Percentiles rank a stretch among this genome's conserved stretches.
Conservation (phyloP, 2,797 vertebrate species). For the Platalea minor region DNA sequence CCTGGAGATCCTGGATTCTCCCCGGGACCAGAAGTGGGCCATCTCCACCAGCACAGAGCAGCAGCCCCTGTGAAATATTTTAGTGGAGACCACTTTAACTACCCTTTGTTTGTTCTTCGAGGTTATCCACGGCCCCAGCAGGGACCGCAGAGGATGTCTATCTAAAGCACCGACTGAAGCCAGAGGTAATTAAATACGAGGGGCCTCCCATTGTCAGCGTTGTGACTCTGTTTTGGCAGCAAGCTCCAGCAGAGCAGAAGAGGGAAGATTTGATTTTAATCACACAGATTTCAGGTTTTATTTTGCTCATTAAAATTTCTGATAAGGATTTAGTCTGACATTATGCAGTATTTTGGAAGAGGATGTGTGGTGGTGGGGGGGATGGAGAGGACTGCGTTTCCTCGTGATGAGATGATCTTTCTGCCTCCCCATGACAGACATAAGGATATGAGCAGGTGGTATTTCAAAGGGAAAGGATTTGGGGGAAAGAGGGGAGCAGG, state of each 20-base stretch:
- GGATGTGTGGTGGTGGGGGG: conserved; percentile 48
- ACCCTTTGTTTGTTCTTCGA: conserved; percentile 34
- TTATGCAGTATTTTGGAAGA: conserved; percentile 70
- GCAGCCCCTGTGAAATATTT: background rate
- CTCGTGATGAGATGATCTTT: conserved; percentile 14
- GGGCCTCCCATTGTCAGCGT: conserved; percentile 66
- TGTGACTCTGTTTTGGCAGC: conserved; percentile 68
- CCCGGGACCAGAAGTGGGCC: background rate
- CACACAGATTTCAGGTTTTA: conserved; percentile 79
- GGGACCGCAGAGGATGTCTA: conserved; percentile 29
- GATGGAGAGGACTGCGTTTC: background rate
- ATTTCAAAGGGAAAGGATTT: conserved; percentile 50
- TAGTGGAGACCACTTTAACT: conserved; percentile 13
- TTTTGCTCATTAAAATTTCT: conserved; percentile 81
- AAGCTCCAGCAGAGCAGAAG: conserved; percentile 71
- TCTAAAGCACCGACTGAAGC: conserved; percentile 51
- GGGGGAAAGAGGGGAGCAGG: background rate
- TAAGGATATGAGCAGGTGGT: conserved; percentile 54
- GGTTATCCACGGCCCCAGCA: conserved; percentile 34
- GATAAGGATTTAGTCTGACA: conserved; percentile 78
- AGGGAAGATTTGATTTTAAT: conserved; percentile 80
- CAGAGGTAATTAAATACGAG: conserved; percentile 74
- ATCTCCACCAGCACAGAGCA: background rate
- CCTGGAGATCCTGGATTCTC: background rate
- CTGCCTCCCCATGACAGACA: conserved; percentile 15